Percentiles rank a stretch among this genome's conserved stretches.
Evolutionary conservation across 2,888 invertebrate species (phyloP).

Genomic region (Metallyticus violacea): DNA sequence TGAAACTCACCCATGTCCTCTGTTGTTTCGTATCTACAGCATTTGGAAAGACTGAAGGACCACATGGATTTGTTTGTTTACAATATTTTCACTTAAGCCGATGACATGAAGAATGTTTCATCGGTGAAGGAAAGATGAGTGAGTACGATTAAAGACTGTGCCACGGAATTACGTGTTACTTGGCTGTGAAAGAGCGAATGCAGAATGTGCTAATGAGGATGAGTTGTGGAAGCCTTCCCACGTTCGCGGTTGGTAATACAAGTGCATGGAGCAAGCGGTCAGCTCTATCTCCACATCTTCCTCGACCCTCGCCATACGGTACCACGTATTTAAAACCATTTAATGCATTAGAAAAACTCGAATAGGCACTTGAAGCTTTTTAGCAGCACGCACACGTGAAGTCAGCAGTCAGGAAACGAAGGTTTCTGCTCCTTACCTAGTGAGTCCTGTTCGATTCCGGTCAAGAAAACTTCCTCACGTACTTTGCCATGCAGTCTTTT

Average conservation of each 20-base stretch:
- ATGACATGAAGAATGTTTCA: no score
- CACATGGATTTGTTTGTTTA: no score
- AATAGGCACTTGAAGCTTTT: not conserved
- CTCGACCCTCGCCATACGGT: not conserved
- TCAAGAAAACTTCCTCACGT: not conserved
- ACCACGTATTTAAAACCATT: not conserved
- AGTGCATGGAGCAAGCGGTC: no score
- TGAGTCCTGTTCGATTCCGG: not conserved
- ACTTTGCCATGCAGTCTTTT: no score
- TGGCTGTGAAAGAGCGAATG: not conserved
- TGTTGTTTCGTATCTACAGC: no score
- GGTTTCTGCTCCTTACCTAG: not conserved
- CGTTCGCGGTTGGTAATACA: no score
- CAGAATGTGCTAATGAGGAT: not conserved
- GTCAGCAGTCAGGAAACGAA: no score
- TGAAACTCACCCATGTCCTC: no score
- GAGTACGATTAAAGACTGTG: not conserved
- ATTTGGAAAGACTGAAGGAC: no score
- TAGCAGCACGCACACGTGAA: not conserved
- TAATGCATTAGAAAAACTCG: not conserved
- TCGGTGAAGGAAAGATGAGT: not conserved
- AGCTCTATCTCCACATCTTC: not conserved
- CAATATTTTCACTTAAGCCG: no score
- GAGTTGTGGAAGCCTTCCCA: not conserved
- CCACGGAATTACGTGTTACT: not conserved